Base-by-base conservation (phyloP, 2,888 invertebrate species). In the Cerastis rubricosa region DNA sequence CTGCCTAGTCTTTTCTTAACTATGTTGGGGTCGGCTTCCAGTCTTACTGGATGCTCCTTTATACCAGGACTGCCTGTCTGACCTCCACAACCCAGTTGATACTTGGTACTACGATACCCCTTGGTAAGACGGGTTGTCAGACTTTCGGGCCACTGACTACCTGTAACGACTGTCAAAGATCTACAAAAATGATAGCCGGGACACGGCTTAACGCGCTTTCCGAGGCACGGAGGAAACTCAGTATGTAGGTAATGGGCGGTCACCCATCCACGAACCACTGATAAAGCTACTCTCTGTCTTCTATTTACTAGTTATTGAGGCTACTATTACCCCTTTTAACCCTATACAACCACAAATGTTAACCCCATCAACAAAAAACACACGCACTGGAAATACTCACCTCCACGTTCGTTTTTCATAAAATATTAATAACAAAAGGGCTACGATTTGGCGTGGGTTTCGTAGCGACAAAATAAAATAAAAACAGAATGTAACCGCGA, bases 401-500 rank as follows among this genome's bases (percentile, higher is more conserved):
- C 67, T 25, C 45, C 17, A 35, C 45, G 63, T 73, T 80, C 49
- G 8, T 54, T 57, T 71, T 61, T 40, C 35, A 83, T 76, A 80
- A 87, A 86, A 86, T 87, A 87, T 86, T 83, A 88, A 86, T 86
- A 87, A 80, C 76, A 80, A 71, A 83, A 64, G 43, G 74, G 64
- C 40, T 76, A 90, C 90, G 91, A 94, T 94, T 93, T 92, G 93
- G 92, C 92, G 90, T 75, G 70, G 86, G 84, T 73, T 77, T 79
- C 71, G 76, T 71, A 81, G 89, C 93, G 93, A 94, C 89, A 91
- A 91, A 94, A 87, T 88, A 94, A 92, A 93, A 87, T 88, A 94
- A 92, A 93, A 91, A 84, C 85, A 84, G 88, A 89, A 88, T 81
- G 87, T 84, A 85, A 90, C 94, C 94, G 93, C 93, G 93, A 92